Base-by-base conservation (phyloP, 2,113 vertebrate genomes). In the Silurus meridionalis region DNA sequence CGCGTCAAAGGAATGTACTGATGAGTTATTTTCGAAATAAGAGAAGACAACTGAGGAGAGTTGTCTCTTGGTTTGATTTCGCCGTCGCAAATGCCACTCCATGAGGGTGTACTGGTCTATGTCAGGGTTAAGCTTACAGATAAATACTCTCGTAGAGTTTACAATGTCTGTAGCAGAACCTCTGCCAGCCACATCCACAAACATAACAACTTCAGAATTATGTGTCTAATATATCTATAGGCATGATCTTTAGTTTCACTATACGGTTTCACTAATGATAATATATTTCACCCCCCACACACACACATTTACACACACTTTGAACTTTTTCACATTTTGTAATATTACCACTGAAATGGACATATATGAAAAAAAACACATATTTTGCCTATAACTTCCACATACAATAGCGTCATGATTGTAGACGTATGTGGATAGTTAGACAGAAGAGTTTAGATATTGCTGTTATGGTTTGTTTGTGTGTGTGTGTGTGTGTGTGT, bases 31-130 rank as follows among this genome's bases (percentile, higher is more conserved):
- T 78, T 25, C 8, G 55, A 78, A 78, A 78, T 55, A 4, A 28
- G 74, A 78, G n/a, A 50, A 78, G 74, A 78, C 74, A 78, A n/a
- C 74, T 78, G 52, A 57, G 23, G n/a, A 78, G 52, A 55, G 23
- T 52, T 74, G 5, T 48, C 74, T 50, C 3, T 52, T 23, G 48
- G 71, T 23, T 74, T 74, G 72, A 75, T 77, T 77, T 53, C 3
- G 5, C 5, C 46, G 6, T 50, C 60, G 19, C 9, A 4, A 64
- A 5, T 52, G 80, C 46, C 46, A 66, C 21, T 66, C 74, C 14
- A 19, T 23, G 48, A 78, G 23, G 5, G 50, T 25, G 21, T 14
- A n/a, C 11, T 55, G 74, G 50, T 55, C 50, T 55, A 4, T n/a
- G 15, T 77, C 74, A 75, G 72, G 21, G 6, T 19, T 48, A 37